These are phyloP conservation scores for Cataglyphis livida DNA, from an alignment of 2,888 invertebrate species.

Conservation along the genomic window DNA sequence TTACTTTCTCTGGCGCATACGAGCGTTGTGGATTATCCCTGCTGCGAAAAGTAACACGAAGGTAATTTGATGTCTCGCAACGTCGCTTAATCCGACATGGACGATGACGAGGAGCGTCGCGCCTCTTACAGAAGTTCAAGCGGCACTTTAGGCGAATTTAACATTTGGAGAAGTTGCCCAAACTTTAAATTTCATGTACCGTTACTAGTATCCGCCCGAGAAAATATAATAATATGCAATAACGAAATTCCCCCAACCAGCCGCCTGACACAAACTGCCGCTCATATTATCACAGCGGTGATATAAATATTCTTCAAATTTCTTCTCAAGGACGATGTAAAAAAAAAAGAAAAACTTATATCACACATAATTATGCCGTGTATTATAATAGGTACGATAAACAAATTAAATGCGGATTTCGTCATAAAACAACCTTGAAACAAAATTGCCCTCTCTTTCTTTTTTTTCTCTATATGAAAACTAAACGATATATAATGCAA, in stretches of 20 bases:
- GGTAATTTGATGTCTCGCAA: constrained; percentile 61
- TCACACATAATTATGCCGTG: neutral
- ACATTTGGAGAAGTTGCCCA: constrained; percentile 53
- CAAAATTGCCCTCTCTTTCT: neutral
- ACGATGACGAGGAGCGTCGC: constrained; percentile 55
- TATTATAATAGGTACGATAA: neutral
- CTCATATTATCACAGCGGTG: neutral
- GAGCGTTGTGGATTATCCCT: constrained; percentile 15
- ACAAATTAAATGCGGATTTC: neutral
- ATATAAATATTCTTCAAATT: constrained; percentile 30
- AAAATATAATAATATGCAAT: constrained; percentile 51
- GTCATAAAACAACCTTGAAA: neutral
- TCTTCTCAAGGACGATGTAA: neutral
- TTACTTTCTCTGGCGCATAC: constrained; percentile 36
- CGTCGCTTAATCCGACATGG: constrained; percentile 52
- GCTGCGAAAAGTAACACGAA: constrained; percentile 60
- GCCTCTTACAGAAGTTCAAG: constrained; percentile 61
- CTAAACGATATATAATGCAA: neutral
- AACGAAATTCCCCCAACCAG: constrained; percentile 34
- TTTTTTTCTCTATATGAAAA: neutral
- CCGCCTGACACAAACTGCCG: constrained; percentile 23
- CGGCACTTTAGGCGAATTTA: constrained; percentile 63
- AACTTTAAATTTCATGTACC: constrained; percentile 66
- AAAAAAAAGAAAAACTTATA: constrained; percentile 16
- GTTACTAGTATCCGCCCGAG: constrained; percentile 16